Conservation (phyloP, 2,888 invertebrate species). For the Bimastos eiseni region DNA sequence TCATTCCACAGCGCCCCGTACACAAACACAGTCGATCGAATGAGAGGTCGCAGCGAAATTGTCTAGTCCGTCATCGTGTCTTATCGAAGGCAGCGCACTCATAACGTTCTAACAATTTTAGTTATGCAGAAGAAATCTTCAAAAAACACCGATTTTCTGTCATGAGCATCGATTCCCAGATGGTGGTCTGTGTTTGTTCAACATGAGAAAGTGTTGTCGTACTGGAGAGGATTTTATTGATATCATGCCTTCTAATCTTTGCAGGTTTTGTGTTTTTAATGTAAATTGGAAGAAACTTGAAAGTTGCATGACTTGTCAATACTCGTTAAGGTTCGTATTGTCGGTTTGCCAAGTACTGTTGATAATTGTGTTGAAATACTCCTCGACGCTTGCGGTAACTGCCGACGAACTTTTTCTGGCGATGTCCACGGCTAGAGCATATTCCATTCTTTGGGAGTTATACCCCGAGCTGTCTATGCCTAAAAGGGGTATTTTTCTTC, state of each 20-base stretch:
- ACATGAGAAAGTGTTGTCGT: neutral
- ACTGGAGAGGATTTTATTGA: neutral
- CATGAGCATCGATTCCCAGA: neutral
- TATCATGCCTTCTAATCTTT: neutral
- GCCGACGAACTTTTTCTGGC: neutral
- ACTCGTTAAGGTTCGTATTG: neutral
- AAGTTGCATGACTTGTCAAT: neutral
- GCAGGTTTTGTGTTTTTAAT: neutral
- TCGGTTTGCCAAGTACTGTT: neutral
- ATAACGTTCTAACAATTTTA: neutral
- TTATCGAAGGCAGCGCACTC: neutral
- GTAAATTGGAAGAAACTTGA: neutral
- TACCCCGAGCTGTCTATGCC: neutral
- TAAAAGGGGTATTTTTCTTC: neutral
- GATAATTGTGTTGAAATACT: neutral
- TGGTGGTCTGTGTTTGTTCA: neutral
- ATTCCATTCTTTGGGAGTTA: neutral
- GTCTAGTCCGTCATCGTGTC: neutral
- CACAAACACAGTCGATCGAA: constrained; percentile 25
- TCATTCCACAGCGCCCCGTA: constrained; percentile 23
- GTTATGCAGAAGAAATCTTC: neutral
- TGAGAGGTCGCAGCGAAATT: constrained; percentile 23
- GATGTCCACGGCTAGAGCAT: neutral
- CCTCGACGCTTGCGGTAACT: neutral
- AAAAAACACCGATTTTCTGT: neutral